phyloP scores from a whole-genome alignment of 2,888 invertebrate species.

The Leptinotarsa juncta region DNA sequence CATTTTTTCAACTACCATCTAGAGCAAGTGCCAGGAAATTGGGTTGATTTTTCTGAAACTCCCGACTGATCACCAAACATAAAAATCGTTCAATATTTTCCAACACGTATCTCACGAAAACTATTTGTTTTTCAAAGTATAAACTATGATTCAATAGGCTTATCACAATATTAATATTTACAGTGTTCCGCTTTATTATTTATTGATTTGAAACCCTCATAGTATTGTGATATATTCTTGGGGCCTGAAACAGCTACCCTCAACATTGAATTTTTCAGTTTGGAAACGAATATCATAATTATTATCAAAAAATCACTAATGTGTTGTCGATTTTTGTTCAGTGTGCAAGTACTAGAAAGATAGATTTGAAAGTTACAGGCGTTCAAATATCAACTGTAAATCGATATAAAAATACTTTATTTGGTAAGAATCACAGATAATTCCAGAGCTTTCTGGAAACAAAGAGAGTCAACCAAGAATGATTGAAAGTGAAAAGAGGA shows the following conservation, averaged over 20 bases:
- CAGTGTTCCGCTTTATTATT: conserved; percentile 42
- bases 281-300: conserved; percentile 41
- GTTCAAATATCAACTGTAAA: conserved; percentile 20
- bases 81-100: conserved; percentile 48
- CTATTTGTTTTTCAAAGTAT: conserved; percentile 51
- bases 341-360: conserved; percentile 32
- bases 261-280: conserved; percentile 29
- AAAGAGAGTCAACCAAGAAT: conserved; percentile 11
- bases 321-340: conserved; percentile 38
- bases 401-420: conserved; percentile 20
- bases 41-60: neutral
- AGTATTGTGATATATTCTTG: conserved; percentile 34
- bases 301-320: conserved; percentile 56
- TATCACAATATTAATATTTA: conserved; percentile 67
- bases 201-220: conserved; percentile 38
- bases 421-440: conserved; percentile 21
- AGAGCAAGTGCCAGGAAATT: neutral
- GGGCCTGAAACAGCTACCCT: conserved; percentile 36
- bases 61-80: conserved; percentile 17
- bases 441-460: conserved; percentile 18
- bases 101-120: conserved; percentile 51
- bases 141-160: conserved; percentile 62
- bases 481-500: conserved; percentile 5
- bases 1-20: neutral
- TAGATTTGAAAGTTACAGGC: conserved; percentile 20